These are phyloP conservation scores for Stomatorhinus ivindoensis DNA, from an alignment of 2,113 vertebrate genomes.

Conservation along the genomic window DNA sequence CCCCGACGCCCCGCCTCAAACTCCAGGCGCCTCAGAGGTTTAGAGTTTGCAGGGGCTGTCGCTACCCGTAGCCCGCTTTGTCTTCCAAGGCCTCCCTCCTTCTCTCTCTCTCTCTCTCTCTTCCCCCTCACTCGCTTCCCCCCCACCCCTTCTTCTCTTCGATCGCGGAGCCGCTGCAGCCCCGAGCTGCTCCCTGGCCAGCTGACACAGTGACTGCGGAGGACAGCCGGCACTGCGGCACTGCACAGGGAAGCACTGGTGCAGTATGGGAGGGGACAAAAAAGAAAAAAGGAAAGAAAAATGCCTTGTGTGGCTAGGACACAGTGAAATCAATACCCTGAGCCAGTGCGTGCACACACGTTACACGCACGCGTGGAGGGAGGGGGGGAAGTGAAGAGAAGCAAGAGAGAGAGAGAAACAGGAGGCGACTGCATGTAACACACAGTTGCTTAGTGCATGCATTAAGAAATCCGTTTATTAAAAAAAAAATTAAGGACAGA, in stretches of 20 bases:
- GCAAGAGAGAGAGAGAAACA: background rate
- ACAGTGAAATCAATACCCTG: constrained; percentile 16
- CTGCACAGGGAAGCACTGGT: constrained; percentile 52
- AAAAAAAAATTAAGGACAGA: background rate
- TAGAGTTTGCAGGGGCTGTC: constrained; percentile 54
- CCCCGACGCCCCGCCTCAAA: constrained; percentile 57
- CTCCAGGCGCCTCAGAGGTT: constrained; percentile 58
- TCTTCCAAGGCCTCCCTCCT: constrained; percentile 54
- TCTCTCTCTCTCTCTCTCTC: constrained; percentile 22
- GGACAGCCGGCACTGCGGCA: constrained; percentile 42
- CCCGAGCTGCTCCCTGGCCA: background rate
- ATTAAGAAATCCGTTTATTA: background rate
- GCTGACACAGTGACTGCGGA: background rate
- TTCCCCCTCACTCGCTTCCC: background rate
- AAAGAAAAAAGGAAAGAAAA: constrained; percentile 34
- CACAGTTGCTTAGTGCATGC: background rate
- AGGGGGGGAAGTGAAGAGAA: background rate
- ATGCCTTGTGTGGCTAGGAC: constrained; percentile 19
- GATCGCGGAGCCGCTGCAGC: background rate
- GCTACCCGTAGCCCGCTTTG: constrained; percentile 61
- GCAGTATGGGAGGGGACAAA: constrained; percentile 15
- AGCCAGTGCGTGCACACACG: background rate
- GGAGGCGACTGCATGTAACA: background rate
- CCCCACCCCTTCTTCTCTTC: background rate
- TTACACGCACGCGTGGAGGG: background rate